phyloP scores from a whole-genome alignment of 2,113 vertebrate genomes.

The Salvelinus alpinus region DNA sequence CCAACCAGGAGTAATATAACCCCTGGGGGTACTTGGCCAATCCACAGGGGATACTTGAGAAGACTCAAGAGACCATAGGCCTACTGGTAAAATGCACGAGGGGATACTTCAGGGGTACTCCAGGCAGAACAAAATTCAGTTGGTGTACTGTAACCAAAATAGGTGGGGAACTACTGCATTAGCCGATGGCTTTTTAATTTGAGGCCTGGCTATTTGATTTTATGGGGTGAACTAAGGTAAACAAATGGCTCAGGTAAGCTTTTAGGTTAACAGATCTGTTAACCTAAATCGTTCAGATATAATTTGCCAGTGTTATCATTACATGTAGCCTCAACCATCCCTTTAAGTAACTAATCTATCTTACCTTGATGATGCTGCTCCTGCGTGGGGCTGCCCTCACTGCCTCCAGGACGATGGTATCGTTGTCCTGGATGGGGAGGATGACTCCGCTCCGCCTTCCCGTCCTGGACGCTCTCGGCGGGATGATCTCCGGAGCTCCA shows the following conservation, averaged over 20 bases:
- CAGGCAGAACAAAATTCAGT: too few species aligned
- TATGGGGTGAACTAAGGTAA: neutral
- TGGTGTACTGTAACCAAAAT: too few species aligned
- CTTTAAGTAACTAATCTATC: neutral
- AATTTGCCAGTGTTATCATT: too few species aligned
- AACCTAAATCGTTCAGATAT: too few species aligned
- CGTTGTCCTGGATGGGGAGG: conserved; percentile 66
- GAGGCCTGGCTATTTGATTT: neutral
- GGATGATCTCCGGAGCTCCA: conserved; percentile 60
- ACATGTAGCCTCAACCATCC: neutral
- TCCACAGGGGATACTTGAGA: too few species aligned
- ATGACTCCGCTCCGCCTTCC: conserved; percentile 82
- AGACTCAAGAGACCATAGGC: too few species aligned
- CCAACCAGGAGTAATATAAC: too few species aligned
- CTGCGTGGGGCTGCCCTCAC: conserved; percentile 85
- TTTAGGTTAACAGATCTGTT: neutral
- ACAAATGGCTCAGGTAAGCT: neutral
- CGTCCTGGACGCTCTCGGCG: conserved; percentile 62
- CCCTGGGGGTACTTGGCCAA: too few species aligned
- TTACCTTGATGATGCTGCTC: conserved; percentile 98
- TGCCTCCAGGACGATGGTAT: conserved; percentile 80
- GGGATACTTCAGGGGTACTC: too few species aligned
- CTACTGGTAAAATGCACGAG: too few species aligned
- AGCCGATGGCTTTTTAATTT: neutral
- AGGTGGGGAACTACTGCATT: too few species aligned